Evolutionary conservation across 2,888 invertebrate species (phyloP), one percentile per base, ranked within the genome.

Genomic region (Plagiodera versicolora): DNA sequence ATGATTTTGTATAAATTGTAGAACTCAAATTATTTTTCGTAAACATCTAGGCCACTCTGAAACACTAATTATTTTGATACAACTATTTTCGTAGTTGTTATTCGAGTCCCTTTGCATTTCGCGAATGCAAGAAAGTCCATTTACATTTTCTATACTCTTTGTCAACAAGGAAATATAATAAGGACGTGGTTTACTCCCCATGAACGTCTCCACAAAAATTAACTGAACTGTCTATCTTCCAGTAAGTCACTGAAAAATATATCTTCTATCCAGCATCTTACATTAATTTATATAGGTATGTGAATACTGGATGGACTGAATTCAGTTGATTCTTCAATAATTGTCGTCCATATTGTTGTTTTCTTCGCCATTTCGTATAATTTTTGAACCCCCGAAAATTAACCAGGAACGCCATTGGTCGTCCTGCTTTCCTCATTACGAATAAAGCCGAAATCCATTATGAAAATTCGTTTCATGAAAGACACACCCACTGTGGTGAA

Each of bases 401-500:
- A 32, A 8, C 14, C 39, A 4, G 11, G 39, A n/a, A n/a, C 39
- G 39, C 14, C 14, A 3, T 14, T 39, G 1, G 14, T 14, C n/a
- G 16, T 20, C 8, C 44, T 3, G 24, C 11, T 44, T 24, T 53
- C 39, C 53, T 44, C 14, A 53, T 53, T 20, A 53, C 24, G 20
- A 50, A 56, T 45, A 52, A 51, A 24, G 28, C 47, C 35, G 35
- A 45, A 45, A 61, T 61, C 44, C 55, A 61, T 61, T 61, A 58
- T 50, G 47, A 55, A 61, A 61, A 58, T 61, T 58, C 51, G 51
- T 58, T 61, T 58, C 51, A 51, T 58, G 46, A 61, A 55, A 58
- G 53, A 61, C 61, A 58, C 58, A 58, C 61, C 61, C 55, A 55
- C 61, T 45, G 52, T n/a, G 52, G n/a, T 8, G 20, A 58, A 61